These are phyloP conservation scores for Garra rufa DNA, from an alignment of 2,113 vertebrate genomes.

Conservation along the genomic window DNA sequence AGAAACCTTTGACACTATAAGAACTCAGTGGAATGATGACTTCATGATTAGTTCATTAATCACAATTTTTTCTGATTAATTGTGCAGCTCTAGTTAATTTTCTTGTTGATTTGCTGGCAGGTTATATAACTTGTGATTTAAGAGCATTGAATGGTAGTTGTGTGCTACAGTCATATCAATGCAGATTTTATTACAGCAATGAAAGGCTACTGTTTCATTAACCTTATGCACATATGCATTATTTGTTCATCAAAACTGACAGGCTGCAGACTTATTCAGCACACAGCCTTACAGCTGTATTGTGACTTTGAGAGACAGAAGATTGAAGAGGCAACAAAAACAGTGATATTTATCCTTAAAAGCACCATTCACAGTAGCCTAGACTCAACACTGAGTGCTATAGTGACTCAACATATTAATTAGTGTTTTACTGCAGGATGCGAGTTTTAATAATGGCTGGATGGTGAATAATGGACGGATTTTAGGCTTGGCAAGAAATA, in stretches of 20 bases:
- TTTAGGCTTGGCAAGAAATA: not conserved
- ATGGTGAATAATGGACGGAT: not conserved
- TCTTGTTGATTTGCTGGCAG: not conserved
- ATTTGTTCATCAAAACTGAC: not conserved
- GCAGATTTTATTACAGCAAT: not conserved
- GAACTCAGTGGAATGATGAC: not conserved
- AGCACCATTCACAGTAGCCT: not conserved
- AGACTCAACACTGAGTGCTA: not conserved
- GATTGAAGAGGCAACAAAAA: not conserved
- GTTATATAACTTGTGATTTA: not conserved
- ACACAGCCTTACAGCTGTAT: not conserved
- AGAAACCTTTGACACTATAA: not conserved
- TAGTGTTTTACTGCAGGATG: not conserved
- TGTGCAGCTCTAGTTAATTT: not conserved
- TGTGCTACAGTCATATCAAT: not conserved
- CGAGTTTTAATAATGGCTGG: not conserved
- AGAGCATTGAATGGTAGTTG: not conserved
- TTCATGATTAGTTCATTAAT: not conserved
- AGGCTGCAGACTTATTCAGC: not conserved
- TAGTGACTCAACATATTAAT: slow-evolving; percentile 9
- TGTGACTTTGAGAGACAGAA: not conserved
- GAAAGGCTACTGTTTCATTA: not conserved
- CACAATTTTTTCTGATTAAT: not conserved
- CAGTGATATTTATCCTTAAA: slow-evolving; percentile 1
- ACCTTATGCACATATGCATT: not conserved